phyloP scores from a whole-genome alignment of 1,140 invertebrate species.

The Akabosia matsudoensis region DNA sequence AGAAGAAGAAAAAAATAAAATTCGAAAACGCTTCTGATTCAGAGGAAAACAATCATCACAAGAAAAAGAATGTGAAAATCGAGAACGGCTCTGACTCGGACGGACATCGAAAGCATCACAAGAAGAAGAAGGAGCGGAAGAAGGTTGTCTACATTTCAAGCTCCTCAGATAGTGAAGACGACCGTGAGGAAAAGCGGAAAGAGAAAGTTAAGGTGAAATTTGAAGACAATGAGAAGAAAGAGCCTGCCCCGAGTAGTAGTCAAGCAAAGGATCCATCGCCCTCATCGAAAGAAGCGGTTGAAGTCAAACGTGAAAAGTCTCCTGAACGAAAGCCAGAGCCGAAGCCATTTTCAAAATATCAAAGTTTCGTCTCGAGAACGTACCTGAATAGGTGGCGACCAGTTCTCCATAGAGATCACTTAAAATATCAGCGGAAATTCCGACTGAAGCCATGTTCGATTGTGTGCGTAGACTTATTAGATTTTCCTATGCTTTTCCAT shows the following conservation, averaged over 20 bases:
- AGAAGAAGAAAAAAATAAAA: background rate
- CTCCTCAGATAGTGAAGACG: background rate
- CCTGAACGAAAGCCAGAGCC: background rate
- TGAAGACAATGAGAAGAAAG: background rate
- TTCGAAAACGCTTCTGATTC: too few species aligned
- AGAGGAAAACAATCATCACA: background rate
- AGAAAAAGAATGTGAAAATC: background rate
- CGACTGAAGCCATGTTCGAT: background rate
- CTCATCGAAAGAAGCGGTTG: background rate
- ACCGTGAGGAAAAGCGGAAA: background rate
- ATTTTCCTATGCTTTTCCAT: conserved; percentile 1
- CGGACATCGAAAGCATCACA: background rate
- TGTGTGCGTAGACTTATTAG: background rate
- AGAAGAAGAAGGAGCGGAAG: background rate
- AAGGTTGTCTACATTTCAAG: background rate
- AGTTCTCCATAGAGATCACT: background rate
- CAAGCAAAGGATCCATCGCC: background rate
- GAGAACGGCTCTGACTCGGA: background rate
- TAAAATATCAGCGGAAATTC: background rate
- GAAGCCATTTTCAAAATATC: conserved; percentile 9
- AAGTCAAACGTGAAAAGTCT: background rate
- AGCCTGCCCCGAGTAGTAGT: background rate
- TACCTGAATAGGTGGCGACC: conserved; percentile 6
- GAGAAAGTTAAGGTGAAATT: background rate
- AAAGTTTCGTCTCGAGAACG: background rate